A percentile compares a stretch with the other conserved stretches of the same genome.
Evolutionary conservation across 2,797 vertebrate genomes (phyloP).

Genomic region (Mallotus villosus): DNA sequence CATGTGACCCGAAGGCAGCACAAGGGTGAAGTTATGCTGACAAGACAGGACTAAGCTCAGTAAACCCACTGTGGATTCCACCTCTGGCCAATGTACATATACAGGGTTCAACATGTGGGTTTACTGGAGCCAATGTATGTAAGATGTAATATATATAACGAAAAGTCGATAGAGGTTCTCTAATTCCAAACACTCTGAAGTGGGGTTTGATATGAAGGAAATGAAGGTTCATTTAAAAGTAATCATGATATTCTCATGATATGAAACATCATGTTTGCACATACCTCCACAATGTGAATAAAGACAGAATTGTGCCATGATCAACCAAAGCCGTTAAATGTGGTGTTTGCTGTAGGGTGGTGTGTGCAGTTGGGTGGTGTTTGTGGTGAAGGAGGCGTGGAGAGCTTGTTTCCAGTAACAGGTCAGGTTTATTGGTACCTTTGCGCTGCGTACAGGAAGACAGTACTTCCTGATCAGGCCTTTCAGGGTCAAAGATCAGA

Average conservation of each 20-base stretch:
- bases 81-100: slow-evolving; percentile 27
- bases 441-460: slow-evolving; percentile 63
- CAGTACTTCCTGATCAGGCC: slow-evolving; percentile 48
- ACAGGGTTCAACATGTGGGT: slow-evolving; percentile 41
- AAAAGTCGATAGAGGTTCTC: not conserved
- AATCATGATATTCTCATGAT: too few species aligned
- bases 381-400: not conserved
- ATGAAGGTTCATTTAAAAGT: not conserved
- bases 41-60: not conserved
- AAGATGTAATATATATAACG: slow-evolving; percentile 27
- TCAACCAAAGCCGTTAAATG: not conserved
- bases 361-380: too few species aligned
- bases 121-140: slow-evolving; percentile 27
- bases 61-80: slow-evolving; percentile 20
- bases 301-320: slow-evolving; percentile 14
- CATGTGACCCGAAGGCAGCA: too few species aligned
- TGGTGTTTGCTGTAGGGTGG: not conserved
- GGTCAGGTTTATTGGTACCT: slow-evolving; percentile 47
- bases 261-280: slow-evolving; percentile 29
- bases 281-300: slow-evolving; percentile 43
- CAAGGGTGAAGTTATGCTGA: not conserved
- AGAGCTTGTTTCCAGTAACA: slow-evolving; percentile 42
- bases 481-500: slow-evolving; percentile 44
- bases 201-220: not conserved
- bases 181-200: not conserved